Percentiles rank a stretch among this genome's conserved stretches.
Conservation (phyloP, 2,113 vertebrate species). For the Hymenochirus boettgeri region DNA sequence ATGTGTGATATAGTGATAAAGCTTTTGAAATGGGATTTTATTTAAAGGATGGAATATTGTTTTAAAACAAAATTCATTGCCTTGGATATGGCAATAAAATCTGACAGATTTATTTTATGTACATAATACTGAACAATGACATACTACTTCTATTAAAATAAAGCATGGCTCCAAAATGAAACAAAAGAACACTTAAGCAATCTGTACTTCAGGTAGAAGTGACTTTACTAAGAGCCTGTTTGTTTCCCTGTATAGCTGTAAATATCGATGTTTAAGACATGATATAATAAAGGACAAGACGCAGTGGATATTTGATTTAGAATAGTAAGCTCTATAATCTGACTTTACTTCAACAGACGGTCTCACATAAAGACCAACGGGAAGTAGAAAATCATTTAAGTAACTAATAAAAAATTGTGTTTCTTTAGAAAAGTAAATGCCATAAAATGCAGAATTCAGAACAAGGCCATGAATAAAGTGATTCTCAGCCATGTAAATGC, state of each 20-base stretch:
- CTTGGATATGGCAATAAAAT: background rate
- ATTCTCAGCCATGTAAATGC: too few species aligned
- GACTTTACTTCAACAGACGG: background rate
- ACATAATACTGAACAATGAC: background rate
- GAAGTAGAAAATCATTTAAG: background rate
- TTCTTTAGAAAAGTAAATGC: too few species aligned
- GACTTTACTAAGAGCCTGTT: conserved; percentile 20
- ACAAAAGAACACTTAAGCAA: conserved; percentile 14
- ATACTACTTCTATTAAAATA: conserved; percentile 11
- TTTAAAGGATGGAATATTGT: background rate
- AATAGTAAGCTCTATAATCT: background rate
- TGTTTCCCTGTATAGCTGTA: conserved; percentile 13
- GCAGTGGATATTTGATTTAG: background rate
- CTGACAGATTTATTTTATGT: conserved; percentile 15
- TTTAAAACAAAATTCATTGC: conserved; percentile 4
- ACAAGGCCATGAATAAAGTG: too few species aligned
- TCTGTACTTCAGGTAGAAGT: conserved; percentile 15
- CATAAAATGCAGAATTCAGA: too few species aligned
- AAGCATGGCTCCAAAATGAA: conserved; percentile 7
- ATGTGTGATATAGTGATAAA: too few species aligned
- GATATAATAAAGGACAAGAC: conserved; percentile 7
- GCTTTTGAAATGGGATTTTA: background rate
- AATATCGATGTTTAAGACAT: conserved; percentile 13
- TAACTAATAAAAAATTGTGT: background rate
- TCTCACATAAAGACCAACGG: background rate